These are phyloP conservation scores for Eucera pruinosa DNA, from an alignment of 2,888 invertebrate genomes.

Conservation along the genomic window DNA sequence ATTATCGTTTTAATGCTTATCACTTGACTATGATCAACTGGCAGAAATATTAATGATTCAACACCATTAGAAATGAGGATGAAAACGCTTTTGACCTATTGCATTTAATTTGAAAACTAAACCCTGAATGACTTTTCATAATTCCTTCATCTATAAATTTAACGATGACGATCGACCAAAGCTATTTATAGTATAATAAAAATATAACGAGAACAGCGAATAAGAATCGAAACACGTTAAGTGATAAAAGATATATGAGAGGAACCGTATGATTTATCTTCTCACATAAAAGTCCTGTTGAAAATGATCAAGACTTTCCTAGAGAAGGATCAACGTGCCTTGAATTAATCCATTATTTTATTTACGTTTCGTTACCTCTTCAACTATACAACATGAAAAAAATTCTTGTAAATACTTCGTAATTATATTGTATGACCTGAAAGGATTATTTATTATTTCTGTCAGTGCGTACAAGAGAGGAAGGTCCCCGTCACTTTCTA, in stretches of 20 bases:
- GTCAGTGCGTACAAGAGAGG: constrained; percentile 30
- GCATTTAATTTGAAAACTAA: not conserved
- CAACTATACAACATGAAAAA: not conserved
- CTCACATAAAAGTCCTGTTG: not conserved
- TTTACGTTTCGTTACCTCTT: not conserved
- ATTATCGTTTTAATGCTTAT: not conserved
- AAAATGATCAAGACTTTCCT: not conserved
- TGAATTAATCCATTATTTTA: not conserved
- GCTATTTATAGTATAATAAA: not conserved
- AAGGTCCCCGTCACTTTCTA: constrained; percentile 48
- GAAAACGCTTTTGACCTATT: too few species aligned
- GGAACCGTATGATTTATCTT: not conserved
- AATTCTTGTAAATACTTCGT: not conserved
- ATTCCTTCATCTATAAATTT: constrained; percentile 2
- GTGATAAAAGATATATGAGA: not conserved
- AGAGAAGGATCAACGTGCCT: not conserved
- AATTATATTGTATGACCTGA: constrained; percentile 20
- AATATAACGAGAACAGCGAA: not conserved
- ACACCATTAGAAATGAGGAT: not conserved
- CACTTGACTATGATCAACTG: not conserved
- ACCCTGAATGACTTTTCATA: not conserved
- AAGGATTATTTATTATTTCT: constrained; percentile 48
- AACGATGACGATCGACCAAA: constrained; percentile 15
- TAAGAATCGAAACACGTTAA: not conserved
- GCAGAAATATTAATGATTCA: not conserved